These are phyloP conservation scores for Rhinogobio ventralis DNA, from an alignment of 2,797 vertebrate genomes.

Conservation along the genomic window DNA sequence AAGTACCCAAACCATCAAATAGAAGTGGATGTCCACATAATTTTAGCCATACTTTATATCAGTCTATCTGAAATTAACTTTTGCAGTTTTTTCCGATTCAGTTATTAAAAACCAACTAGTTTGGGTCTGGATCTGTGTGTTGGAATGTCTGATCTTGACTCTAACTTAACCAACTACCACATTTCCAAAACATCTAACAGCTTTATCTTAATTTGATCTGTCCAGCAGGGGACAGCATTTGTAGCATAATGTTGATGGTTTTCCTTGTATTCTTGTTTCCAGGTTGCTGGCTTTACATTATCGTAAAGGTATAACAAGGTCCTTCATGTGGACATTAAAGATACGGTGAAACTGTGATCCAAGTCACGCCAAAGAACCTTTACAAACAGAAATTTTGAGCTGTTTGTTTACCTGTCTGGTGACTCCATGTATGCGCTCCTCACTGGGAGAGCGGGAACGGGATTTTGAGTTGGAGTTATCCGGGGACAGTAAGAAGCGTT, in stretches of 20 bases:
- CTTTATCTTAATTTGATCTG: neutral
- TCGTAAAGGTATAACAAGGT: neutral
- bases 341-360: neutral
- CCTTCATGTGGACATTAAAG: neutral
- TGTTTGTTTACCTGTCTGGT: slow-evolving; percentile 84
- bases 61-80: too few species aligned
- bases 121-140: neutral
- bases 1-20: too few species aligned
- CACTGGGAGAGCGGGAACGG: slow-evolving; percentile 86
- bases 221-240: slow-evolving; percentile 15
- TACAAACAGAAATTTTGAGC: neutral
- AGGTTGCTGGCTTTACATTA: neutral
- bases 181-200: neutral
- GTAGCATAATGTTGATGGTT: neutral
- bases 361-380: neutral
- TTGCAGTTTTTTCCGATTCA: too few species aligned
- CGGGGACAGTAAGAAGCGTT: slow-evolving; percentile 92
- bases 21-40: too few species aligned
- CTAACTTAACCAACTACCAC: neutral
- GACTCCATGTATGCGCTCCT: slow-evolving; percentile 80
- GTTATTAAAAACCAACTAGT: too few species aligned
- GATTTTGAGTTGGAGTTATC: slow-evolving; percentile 86
- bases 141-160: neutral
- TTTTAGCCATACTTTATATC: too few species aligned
- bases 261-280: neutral